Evolutionary conservation across 2,113 vertebrate species (phyloP).

Genomic region (Paradisaea rubra): DNA sequence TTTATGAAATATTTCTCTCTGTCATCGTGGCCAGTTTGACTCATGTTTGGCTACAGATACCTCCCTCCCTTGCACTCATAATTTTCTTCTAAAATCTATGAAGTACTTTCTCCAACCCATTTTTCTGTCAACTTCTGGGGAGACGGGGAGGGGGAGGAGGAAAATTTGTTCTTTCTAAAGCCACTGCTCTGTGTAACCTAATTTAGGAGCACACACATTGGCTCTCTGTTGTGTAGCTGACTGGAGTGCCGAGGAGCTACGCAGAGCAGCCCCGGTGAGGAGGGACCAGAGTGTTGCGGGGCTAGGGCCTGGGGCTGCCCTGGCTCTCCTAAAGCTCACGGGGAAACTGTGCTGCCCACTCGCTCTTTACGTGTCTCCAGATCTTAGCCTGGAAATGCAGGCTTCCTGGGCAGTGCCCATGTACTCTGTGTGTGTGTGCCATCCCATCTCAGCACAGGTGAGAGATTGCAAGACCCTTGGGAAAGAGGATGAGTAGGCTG

Average conservation of each 20-base stretch:
- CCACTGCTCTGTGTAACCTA: accelerated
- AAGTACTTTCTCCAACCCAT: background rate
- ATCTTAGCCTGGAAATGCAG: background rate
- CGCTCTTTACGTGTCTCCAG: accelerated
- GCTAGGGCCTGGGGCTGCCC: background rate
- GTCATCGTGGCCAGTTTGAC: background rate
- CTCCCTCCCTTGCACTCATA: background rate
- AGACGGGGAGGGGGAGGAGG: accelerated
- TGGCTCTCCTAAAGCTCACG: background rate
- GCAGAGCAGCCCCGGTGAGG: accelerated
- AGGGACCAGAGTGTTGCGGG: accelerated
- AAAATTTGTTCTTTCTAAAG: background rate
- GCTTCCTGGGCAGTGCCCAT: accelerated
- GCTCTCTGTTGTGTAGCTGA: background rate
- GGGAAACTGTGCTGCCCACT: accelerated
- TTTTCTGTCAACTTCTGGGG: background rate
- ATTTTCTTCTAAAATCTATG: background rate
- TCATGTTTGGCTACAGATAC: background rate
- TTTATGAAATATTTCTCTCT: background rate
- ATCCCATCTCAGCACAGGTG: too few relatives aligned
- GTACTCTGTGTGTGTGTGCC: accelerated
- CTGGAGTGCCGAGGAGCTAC: accelerated
- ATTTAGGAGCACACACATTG: accelerated
- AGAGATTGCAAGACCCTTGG: background rate
- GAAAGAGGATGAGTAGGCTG: background rate